phyloP scores from a whole-genome alignment of 53 echinoderm and acorn worm genomes.

The Paelopatides confundens region DNA sequence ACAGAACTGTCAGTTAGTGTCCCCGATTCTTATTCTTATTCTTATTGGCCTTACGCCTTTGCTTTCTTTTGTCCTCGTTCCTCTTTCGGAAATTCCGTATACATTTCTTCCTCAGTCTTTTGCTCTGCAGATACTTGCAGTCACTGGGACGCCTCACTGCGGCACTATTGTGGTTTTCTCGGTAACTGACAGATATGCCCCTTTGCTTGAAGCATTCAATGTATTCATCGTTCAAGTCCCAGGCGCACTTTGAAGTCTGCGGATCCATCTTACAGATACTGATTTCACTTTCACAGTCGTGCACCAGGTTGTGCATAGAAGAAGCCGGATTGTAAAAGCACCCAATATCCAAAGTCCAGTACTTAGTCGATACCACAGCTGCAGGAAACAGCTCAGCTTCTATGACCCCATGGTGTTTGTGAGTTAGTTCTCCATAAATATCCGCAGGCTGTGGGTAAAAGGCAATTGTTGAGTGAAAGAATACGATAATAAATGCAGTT shows the following conservation, averaged over 20 bases:
- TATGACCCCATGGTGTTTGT: neutral
- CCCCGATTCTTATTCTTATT: no score
- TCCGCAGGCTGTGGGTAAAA: neutral
- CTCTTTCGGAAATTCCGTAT: slow-evolving; percentile 1
- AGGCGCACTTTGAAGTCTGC: slow-evolving; percentile 23
- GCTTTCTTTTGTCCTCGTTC: neutral
- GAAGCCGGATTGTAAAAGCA: slow-evolving; percentile 70
- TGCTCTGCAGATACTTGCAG: slow-evolving; percentile 59
- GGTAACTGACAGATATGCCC: slow-evolving; percentile 9
- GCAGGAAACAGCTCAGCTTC: neutral
- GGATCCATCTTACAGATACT: slow-evolving; percentile 14
- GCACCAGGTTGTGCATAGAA: slow-evolving; percentile 45
- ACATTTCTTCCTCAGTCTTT: slow-evolving; percentile 60
- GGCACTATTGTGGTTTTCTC: neutral
- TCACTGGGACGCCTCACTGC: slow-evolving; percentile 56
- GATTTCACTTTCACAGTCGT: slow-evolving; percentile 62
- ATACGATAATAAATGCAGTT: no score
- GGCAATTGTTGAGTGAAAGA: neutral
- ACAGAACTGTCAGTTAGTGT: no score
- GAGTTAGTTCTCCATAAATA: neutral
- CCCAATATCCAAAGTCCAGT: slow-evolving; percentile 46
- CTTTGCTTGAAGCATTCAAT: slow-evolving; percentile 47
- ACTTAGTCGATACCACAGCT: slow-evolving; percentile 25
- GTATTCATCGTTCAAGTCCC: slow-evolving; percentile 48
- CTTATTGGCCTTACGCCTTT: no score